Evolutionary conservation across 1,140 invertebrate genomes (phyloP), one percentile per base, ranked within the genome.

Genomic region (Cotesia chilonis): DNA sequence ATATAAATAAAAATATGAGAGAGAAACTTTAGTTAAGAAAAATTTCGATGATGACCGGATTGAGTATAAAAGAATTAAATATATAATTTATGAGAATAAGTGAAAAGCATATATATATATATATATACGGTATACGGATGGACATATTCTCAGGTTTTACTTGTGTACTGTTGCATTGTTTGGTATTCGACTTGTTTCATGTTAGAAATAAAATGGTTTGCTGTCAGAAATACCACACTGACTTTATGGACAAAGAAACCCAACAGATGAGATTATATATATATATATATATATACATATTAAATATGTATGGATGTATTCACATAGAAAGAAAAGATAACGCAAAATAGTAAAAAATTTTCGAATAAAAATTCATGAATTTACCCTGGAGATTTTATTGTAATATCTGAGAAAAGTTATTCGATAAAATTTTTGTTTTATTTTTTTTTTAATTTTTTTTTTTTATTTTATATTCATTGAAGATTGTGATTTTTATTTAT

Each of bases 161-260:
- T n/a, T 51, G 51, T 68, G 41, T 47, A 47, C 6, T 47, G 41
- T 47, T 47, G 5, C 41, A 47, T 47, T 47, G 41, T 47, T 47
- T 10, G 10, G 41, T 47, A 47, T 47, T 10, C 41, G 41, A 47
- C 41, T 47, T 47, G 41, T 47, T 47, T 47, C 41, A 10, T 55
- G 66, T 65, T 20, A 65, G 63, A 65, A 51, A 65, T 14, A 38
- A 57, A 57, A 57, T 57, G n/a, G 7, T 51, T 65, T 20, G n/a
- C 35, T 51, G 63, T 38, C 36, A 47, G 41, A 47, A 47, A 47
- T 47, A 47, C 41, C 41, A 5, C 41, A 47, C 41, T 47, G 41
- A 47, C 41, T 47, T 47, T 10, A 47, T 47, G 41, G 41, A 47
- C 41, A 47, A 47, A 47, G 41, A 47, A 47, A 47, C 41, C 41